Evolutionary conservation across 2,888 invertebrate species (phyloP), one percentile per base, ranked within the genome.

Genomic region (Neocrepidodera transversa): DNA sequence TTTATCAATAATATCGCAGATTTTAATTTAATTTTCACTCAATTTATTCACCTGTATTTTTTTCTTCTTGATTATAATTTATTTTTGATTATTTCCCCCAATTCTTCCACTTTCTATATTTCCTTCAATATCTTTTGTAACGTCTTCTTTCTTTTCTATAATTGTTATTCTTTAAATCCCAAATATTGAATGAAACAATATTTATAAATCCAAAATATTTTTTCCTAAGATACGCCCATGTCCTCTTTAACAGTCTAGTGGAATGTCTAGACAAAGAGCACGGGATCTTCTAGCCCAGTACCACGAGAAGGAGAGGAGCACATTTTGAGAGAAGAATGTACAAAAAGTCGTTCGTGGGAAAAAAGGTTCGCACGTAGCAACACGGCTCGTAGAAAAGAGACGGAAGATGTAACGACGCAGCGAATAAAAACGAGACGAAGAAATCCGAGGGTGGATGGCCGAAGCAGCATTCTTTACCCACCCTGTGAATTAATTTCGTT

Each of bases 341-440:
- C 76, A 74, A 77, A 78, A 78, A 78, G 76, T 75, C 74, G 74
- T 74, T 69, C 77, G 77, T 78, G 77, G 77, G 77, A 78, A 77
- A 74, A 77, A 77, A 73, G 73, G 71, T 74, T 78, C 72, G 74
- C 76, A 74, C 73, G 71, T 72, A 69, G 67, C 68, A 67, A 65
- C 66, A 47, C 57, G 17, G 50, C 20, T 38, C 52, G 28, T 57
- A 32, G 53, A 51, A 62, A 13, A 54, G 50, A 58, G 58, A 60
- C 8, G 45, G 26, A 20, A n/a, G 26, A 48, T 51, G 8, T 7
- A 40, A 11, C 11, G 8, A 16, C 11, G 6, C 13, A 14, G 16
- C 42, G 49, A 52, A 45, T 11, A 16, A 50, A 47, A 63, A 45
- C 48, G 60, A 57, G 60, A 57, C 49, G 62, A 38, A 58, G 36